Base-by-base conservation (phyloP, 2,797 vertebrate species). In the Cyprinodon diabolis region DNA sequence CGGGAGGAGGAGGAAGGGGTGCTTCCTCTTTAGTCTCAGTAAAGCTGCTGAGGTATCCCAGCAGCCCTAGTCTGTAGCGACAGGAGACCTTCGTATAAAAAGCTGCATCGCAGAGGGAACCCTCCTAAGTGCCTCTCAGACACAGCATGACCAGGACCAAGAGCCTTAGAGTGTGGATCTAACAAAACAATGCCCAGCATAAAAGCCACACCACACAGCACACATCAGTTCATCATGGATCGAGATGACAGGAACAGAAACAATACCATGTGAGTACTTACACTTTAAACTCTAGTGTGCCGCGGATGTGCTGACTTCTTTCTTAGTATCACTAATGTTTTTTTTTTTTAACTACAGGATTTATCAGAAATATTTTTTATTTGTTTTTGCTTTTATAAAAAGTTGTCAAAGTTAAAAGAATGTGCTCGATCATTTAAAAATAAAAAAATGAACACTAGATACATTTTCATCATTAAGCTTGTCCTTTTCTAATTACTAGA, bases 251-350 rank as follows among this genome's bases (percentile, higher is more conserved):
- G 78, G 83, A 91, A 73, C 79, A 92, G 87, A 86, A 94, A 93
- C 91, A 92, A 89, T 82, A 95, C 90, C 90, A 90, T 95, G 95
- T 95, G 90, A 95, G 93, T 94, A 62, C 69, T 54, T 77, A 54
- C 17, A 43, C 47, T 75, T 43, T 48, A 4, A 45, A 35, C 45
- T 10, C 3, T 62, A 9, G 1, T 60, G 75, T 71, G 10, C 25
- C 15, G 51, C 47, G n/a, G 54, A 76, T 11, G n/a, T 48, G 37
- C 52, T 37, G 68, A 69, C 52, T 71, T 43, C 17, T 7, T 35
- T 8, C 48, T 57, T 25, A 1, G 25, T 21, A 45, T 23, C 23
- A n/a, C 15, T 23, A 9, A 43, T 35, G 17, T 2, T 2, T 30
- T 30, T 30, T 30, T 65, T 1, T 55, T 5, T 66, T 35, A 19